Conservation (phyloP, 2,113 vertebrate species). For the Gambusia holbrooki region DNA sequence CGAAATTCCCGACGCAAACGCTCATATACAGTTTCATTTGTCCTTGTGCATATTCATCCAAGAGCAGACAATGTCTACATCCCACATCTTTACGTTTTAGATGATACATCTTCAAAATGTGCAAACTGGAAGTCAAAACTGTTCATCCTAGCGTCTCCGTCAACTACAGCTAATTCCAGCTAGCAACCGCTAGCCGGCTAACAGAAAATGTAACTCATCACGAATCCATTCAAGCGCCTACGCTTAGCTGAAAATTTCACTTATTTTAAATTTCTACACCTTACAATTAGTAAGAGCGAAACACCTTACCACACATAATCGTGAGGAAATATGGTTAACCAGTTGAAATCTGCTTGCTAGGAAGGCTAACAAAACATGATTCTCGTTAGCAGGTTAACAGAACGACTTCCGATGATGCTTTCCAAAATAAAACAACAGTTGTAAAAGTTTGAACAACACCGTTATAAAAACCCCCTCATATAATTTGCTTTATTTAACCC, state of each 20-base stretch:
- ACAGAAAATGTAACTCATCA: constrained; percentile 42
- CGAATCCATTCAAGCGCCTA: constrained; percentile 30
- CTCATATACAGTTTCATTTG: not conserved
- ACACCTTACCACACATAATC: constrained; percentile 67
- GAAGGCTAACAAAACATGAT: constrained; percentile 75
- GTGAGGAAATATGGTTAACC: constrained; percentile 45
- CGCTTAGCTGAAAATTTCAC: not conserved
- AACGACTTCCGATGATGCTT: constrained; percentile 38
- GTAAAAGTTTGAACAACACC: not conserved
- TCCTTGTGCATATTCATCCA: not conserved
- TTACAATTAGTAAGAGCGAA: not conserved
- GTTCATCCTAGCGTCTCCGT: constrained; percentile 27
- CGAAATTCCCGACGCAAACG: not conserved
- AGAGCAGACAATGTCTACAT: not conserved
- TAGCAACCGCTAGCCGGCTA: constrained; percentile 52
- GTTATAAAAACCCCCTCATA: not conserved
- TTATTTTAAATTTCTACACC: not conserved
- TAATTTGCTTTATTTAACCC: not conserved
- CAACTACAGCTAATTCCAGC: constrained; percentile 17
- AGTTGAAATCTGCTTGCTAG: constrained; percentile 67
- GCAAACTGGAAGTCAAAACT: constrained; percentile 13
- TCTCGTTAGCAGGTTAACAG: constrained; percentile 28
- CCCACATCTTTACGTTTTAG: not conserved
- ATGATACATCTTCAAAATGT: not conserved
- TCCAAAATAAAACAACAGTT: constrained; percentile 49